A percentile compares a stretch with the other conserved stretches of the same genome.
These are phyloP conservation scores for Oryzias melastigma DNA, from an alignment of 2,113 vertebrate species.

Conservation along the genomic window DNA sequence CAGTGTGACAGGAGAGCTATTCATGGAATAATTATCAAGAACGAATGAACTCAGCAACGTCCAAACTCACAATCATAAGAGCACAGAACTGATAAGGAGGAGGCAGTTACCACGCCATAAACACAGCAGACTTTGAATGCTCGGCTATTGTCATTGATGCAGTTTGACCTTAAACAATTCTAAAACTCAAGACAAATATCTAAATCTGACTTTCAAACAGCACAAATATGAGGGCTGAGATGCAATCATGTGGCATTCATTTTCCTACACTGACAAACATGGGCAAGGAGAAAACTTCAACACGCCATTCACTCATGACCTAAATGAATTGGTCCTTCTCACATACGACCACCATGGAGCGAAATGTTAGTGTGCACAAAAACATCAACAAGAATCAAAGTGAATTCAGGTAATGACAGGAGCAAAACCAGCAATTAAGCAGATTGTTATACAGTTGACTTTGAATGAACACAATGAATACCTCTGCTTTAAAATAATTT, in stretches of 20 bases:
- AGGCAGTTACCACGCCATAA: constrained; percentile 39
- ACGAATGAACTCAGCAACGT: constrained; percentile 41
- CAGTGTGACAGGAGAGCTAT: constrained; percentile 22
- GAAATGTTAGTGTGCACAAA: no score
- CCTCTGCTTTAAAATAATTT: no score
- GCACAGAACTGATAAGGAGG: constrained; percentile 33
- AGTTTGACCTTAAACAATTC: constrained; percentile 11
- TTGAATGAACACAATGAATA: no score
- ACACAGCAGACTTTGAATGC: constrained; percentile 58
- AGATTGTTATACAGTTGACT: no score
- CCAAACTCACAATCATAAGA: constrained; percentile 11
- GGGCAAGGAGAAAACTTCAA: no score
- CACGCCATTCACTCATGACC: no score
- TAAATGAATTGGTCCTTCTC: no score
- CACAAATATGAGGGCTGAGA: background rate
- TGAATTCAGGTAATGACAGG: no score
- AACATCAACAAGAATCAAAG: no score
- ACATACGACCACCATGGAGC: no score
- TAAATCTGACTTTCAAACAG: background rate
- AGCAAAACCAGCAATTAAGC: no score
- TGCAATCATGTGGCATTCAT: background rate
- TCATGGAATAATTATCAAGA: constrained; percentile 23
- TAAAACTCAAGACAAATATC: background rate
- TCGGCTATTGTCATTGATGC: constrained; percentile 9
- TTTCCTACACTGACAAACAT: constrained; percentile 1